Base-by-base conservation (phyloP, 2,797 vertebrate species). In the Mormyrus hasselquistii region DNA sequence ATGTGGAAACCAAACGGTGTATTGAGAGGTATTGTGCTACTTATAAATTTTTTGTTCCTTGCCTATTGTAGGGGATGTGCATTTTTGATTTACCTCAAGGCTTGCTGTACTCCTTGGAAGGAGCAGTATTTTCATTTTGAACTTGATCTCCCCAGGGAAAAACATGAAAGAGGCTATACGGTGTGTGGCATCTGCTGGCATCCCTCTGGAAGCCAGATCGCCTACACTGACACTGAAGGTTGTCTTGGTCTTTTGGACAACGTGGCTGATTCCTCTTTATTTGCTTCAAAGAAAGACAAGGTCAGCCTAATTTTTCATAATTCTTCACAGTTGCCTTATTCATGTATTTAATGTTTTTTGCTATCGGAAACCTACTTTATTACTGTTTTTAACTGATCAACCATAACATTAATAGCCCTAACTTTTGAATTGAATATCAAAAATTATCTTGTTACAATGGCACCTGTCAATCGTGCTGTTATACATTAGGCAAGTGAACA, bases 181-280 rank as follows among this genome's bases (percentile, higher is more conserved):
- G 94, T 99, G 89, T 98, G 98, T 93, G 93, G 96, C 0, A 90
- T 99, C 91, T 97, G 97, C 0, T 99, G 98, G 98, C 97, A 98
- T 89, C 98, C 98, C 0, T 96, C 95, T 0, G 94, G 95, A 5
- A 89, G 84, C 4, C 96, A 95, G 91, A 94, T 99, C 0, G 97
- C 95, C 82, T 99, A 98, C 92, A 98, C 99, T 0, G 99, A 99
- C 92, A 97, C 93, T 0, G 97, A 99, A 95, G 99, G 99, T 91
- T 97, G 98, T 79, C 94, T 99, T 90, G 97, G 98, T 0, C 93
- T 99, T n/a, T 90, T 99, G 92, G 98, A 99, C 34, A 94, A 96
- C 3, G 87, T 99, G 0, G 88, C 94, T 89, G 92, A 91, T 12
- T 82, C 91, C 0, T 90, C 90, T 22, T 47, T 89, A 88, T 1